phyloP scores from a whole-genome alignment of 2,797 vertebrate genomes.

The Miichthys miiuy region DNA sequence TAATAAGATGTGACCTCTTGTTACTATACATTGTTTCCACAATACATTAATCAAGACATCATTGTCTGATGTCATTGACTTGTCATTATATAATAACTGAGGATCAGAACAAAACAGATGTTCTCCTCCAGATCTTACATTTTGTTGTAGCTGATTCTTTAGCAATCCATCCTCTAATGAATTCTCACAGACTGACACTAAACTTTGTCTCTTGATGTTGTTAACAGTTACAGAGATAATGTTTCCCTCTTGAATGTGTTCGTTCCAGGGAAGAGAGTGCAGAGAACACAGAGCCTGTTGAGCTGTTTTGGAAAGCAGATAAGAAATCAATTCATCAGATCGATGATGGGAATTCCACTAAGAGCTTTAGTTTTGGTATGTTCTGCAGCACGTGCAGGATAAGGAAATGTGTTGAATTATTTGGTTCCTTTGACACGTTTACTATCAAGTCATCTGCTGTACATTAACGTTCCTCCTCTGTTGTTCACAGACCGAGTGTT shows the following conservation, averaged over 20 bases:
- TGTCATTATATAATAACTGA: not conserved
- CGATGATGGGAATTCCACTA: conserved; percentile 88
- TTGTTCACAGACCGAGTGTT: conserved; percentile 91
- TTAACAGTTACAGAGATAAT: not conserved
- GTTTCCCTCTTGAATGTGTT: not conserved
- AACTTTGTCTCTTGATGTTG: not conserved
- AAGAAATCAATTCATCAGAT: conserved; percentile 87
- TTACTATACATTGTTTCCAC: not conserved
- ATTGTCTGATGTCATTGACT: not conserved
- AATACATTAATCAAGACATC: not conserved
- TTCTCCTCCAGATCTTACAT: not conserved
- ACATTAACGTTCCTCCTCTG: not conserved
- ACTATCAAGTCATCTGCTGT: not conserved
- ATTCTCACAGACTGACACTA: not conserved
- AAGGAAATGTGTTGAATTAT: not conserved
- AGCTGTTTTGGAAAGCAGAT: conserved; percentile 89
- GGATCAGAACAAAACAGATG: not conserved
- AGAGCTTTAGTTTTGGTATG: conserved; percentile 93
- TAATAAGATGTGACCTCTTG: not conserved
- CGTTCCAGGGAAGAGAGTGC: conserved; percentile 73
- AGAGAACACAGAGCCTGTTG: conserved; percentile 74
- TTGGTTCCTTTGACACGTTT: not conserved
- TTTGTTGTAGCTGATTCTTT: not conserved
- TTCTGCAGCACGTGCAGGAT: not conserved
- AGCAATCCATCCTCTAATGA: not conserved